Evolutionary conservation across 30 jellyfish, hydroid and myxozoan species (phyloP).

Genomic region (Chironex yamaguchii): DNA sequence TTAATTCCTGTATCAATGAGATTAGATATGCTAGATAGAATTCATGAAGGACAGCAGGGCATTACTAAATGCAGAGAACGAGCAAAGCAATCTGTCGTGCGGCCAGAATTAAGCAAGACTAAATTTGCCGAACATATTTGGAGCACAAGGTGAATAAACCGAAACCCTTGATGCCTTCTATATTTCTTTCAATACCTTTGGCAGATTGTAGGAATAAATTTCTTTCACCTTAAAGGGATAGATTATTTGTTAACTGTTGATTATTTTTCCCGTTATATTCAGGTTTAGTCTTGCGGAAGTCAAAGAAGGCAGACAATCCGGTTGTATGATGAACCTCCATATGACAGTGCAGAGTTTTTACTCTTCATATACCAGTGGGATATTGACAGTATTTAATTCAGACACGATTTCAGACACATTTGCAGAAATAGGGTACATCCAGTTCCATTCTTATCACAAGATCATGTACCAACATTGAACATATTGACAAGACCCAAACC

Average conservation of each 20-base stretch:
- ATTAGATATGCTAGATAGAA: neutral
- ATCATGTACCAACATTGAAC: too few relatives aligned
- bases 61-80: constrained; percentile 23
- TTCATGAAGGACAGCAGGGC: constrained; percentile 35
- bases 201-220: constrained; percentile 11
- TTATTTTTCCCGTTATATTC: constrained; percentile 24
- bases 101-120: too few relatives aligned
- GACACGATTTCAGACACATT: too few relatives aligned
- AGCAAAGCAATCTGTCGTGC: constrained; percentile 5
- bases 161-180: constrained; percentile 24
- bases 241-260: constrained; percentile 3
- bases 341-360: too few relatives aligned
- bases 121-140: constrained; percentile 17
- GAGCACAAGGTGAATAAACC: constrained; percentile 6
- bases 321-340: too few relatives aligned
- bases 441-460: too few relatives aligned
- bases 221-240: constrained; percentile 13
- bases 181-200: constrained; percentile 20
- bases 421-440: too few relatives aligned
- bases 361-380: too few relatives aligned
- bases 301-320: too few relatives aligned
- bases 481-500: too few relatives aligned
- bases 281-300: too few relatives aligned
- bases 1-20: constrained; percentile 19
- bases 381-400: too few relatives aligned